Evolutionary conservation across 2,888 invertebrate species (phyloP).

Genomic region (Lordiphosa fenestrarum): DNA sequence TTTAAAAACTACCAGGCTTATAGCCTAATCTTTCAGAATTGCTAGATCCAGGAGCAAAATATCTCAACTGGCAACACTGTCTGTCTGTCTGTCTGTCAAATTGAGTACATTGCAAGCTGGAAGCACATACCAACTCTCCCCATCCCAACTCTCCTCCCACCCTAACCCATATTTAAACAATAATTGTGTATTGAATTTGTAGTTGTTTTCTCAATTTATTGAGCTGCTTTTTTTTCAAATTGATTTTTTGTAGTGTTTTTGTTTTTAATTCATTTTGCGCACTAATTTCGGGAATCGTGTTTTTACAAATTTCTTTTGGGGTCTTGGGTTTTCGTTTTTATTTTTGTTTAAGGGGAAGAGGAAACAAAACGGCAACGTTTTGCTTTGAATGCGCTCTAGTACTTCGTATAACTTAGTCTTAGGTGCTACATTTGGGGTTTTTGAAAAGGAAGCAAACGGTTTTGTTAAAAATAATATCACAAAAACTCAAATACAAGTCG

Average conservation of each 20-base stretch:
- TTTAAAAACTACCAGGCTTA: no score
- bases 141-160: no score
- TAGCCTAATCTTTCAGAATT: no score
- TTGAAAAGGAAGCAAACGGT: constrained; percentile 55
- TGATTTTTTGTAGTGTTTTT: constrained; percentile 5
- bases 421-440: constrained; percentile 2
- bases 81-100: no score
- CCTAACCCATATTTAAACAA: no score
- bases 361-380: not conserved
- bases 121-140: no score
- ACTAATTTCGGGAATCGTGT: constrained; percentile 16
- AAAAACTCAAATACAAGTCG: constrained; percentile 72
- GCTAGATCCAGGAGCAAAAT: no score
- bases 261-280: not conserved
- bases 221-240: constrained; percentile 17
- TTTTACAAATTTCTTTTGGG: constrained; percentile 13
- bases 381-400: no score
- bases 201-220: constrained; percentile 27
- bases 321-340: no score
- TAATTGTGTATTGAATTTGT: no score
- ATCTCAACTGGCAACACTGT: no score
- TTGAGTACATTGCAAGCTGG: no score
- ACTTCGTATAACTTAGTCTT: constrained; percentile 3
- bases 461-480: constrained; percentile 67
- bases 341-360: constrained; percentile 6